Conservation (phyloP, 2,113 vertebrate species). For the Gavia stellata region DNA sequence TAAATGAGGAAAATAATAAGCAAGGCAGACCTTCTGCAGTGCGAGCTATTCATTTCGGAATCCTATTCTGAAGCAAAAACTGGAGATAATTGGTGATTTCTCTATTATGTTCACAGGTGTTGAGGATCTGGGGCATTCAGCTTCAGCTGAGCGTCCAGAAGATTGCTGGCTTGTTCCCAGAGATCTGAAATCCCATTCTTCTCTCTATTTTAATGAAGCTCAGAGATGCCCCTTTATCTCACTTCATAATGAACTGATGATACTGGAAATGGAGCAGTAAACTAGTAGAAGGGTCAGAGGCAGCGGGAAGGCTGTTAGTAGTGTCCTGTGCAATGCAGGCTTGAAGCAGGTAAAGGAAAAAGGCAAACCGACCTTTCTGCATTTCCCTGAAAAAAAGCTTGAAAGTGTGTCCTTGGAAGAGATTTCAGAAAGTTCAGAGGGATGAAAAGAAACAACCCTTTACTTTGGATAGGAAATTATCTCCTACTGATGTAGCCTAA, state of each 20-base stretch:
- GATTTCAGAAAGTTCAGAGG: neutral
- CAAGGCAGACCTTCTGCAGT: neutral
- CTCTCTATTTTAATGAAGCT: constrained; percentile 67
- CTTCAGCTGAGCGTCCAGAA: constrained; percentile 69
- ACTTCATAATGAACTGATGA: constrained; percentile 65
- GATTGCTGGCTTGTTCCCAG: constrained; percentile 60
- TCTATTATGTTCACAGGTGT: constrained; percentile 47
- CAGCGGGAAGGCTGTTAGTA: constrained; percentile 69
- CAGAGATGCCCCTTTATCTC: constrained; percentile 58
- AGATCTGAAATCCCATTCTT: constrained; percentile 63
- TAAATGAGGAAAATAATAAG: constrained; percentile 41
- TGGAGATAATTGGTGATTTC: constrained; percentile 32
- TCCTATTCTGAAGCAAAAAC: neutral
- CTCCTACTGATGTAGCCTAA: neutral
- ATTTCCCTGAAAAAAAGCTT: neutral
- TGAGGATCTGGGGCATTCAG: constrained; percentile 68
- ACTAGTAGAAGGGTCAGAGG: constrained; percentile 60
- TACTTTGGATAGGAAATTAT: neutral
- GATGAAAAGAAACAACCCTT: neutral
- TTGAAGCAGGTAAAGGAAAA: constrained; percentile 68
- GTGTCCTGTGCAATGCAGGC: constrained; percentile 68
- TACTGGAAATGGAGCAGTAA: constrained; percentile 68
- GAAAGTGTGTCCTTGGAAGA: neutral
- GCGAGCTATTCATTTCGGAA: neutral
- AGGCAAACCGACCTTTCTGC: neutral